These are phyloP conservation scores for Cettia cetti DNA, from an alignment of 2,113 vertebrate genomes.

Conservation along the genomic window DNA sequence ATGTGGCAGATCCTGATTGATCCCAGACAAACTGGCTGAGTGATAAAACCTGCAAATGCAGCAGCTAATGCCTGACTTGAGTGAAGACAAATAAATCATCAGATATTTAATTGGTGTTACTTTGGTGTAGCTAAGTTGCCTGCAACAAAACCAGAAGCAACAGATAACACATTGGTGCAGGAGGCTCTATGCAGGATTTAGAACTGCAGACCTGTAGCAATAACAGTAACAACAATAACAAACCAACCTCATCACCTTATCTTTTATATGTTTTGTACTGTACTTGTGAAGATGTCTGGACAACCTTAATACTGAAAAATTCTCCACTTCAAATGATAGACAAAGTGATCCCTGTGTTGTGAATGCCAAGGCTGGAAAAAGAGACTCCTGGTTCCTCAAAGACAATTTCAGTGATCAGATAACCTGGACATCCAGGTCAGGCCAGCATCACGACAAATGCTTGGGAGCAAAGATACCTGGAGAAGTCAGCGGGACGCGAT, in stretches of 20 bases:
- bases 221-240: neutral
- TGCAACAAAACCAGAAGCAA: neutral
- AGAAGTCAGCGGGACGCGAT: neutral
- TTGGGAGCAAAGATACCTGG: accelerated
- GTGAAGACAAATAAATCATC: neutral
- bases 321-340: neutral
- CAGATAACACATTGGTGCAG: neutral
- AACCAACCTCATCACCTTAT: neutral
- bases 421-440: neutral
- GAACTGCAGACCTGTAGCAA: neutral
- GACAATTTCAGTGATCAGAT: neutral
- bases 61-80: neutral
- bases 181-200: neutral
- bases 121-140: neutral
- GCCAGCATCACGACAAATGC: neutral
- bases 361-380: neutral
- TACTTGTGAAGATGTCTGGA: neutral
- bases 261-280: neutral
- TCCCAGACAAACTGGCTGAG: neutral
- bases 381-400: neutral
- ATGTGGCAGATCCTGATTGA: neutral
- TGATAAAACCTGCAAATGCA: neutral
- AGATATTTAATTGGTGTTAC: neutral
- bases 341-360: neutral
- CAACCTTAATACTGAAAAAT: neutral